Evolutionary conservation across 2,888 invertebrate genomes (phyloP).

Genomic region (Eubasilissa splendida): DNA sequence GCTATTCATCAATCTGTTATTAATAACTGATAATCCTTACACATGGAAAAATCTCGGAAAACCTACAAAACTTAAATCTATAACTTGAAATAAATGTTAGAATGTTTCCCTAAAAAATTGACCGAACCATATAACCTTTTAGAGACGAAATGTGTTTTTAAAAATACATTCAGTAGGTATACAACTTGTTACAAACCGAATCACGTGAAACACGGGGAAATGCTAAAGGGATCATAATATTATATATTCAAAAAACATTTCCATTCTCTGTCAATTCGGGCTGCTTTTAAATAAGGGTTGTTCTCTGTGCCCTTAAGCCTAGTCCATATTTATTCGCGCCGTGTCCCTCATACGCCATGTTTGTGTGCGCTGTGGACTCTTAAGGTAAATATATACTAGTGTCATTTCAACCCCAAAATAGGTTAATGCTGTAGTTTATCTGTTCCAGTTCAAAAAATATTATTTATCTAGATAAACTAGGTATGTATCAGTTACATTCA

Average conservation of each 20-base stretch:
- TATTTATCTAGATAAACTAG: too few species aligned
- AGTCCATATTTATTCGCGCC: constrained; percentile 13
- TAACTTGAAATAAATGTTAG: too few species aligned
- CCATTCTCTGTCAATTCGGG: constrained; percentile 24
- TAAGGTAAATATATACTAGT: constrained; percentile 2
- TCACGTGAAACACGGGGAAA: constrained; percentile 19
- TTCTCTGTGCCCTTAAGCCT: constrained; percentile 1
- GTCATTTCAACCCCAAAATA: constrained; percentile 5
- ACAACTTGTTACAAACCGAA: not conserved
- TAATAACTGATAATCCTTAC: too few species aligned
- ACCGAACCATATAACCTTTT: too few species aligned
- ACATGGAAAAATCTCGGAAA: too few species aligned
- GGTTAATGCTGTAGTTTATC: not conserved
- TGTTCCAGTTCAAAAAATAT: not conserved
- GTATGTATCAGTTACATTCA: too few species aligned
- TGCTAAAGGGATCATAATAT: constrained; percentile 10
- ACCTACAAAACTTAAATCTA: too few species aligned
- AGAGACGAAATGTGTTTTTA: too few species aligned
- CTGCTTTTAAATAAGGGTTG: constrained; percentile 30
- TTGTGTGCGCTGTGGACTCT: not conserved
- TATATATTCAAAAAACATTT: constrained; percentile 20
- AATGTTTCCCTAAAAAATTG: too few species aligned
- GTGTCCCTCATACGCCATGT: constrained; percentile 1
- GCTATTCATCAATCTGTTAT: too few species aligned
- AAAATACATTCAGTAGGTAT: too few species aligned